Base-by-base conservation (phyloP, 2,797 vertebrate species). In the Mormyrops boulengeri region DNA sequence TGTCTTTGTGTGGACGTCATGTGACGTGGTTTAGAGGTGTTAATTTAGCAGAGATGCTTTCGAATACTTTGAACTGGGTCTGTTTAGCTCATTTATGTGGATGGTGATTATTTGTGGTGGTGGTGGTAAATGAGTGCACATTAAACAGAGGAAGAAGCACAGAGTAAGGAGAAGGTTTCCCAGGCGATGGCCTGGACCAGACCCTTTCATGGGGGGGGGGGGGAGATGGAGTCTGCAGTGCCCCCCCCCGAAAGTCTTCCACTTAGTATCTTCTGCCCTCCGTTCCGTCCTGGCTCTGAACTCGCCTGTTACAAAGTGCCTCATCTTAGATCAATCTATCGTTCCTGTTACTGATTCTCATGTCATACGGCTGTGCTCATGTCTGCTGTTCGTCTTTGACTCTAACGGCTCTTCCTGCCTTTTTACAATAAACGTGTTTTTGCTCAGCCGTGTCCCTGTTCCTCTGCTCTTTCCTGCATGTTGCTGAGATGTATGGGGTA, bases 381-480 rank as follows among this genome's bases (percentile, higher is more conserved):
- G n/a, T 4, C 7, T 47, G 41, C 17, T 62, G 34, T 60, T 53
- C 50, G 47, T 4, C 41, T 26, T 4, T 14, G 80, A n/a, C 3
- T 85, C 41, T 85, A 8, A 49, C 11, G 44, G 7, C 44, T 30
- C 9, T 66, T 52, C 14, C 41, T 62, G 22, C 60, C 84, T 89
- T 89, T 89, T 89, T 85, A 89, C 88, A 89, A 89, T 89, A 89
- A 89, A 89, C 26, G 0, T 66, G 41, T 50, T 86, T 77, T 85
- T 26, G 47, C 22, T 50, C 41, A 38, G 30, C 12, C 12, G 9
- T 50, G 8, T 11, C 49, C 41, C 3, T 17, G 14, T 26, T 2
- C 5, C 5, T 49, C 44, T 17, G 2, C 4, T 38, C 14, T 30
- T 87, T 2, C 80, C 26, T 84, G 5, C 34, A n/a, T 14, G 0